A percentile compares a stretch with the other conserved stretches of the same genome.
phyloP scores from a whole-genome alignment of 2,113 vertebrate species.

The Oreotrochilus melanogaster region DNA sequence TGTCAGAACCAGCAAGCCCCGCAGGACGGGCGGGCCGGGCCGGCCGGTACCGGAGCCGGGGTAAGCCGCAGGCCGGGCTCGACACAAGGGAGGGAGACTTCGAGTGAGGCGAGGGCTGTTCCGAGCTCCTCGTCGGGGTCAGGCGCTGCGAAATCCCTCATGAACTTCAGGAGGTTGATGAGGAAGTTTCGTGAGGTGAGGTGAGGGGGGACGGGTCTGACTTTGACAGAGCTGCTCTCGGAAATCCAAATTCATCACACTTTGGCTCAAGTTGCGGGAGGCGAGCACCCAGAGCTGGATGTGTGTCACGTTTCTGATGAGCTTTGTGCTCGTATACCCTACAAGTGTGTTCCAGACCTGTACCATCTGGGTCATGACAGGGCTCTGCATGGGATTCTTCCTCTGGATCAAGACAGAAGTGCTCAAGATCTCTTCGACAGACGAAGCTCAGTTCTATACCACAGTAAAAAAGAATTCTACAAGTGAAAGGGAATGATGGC shows the following conservation, averaged over 20 bases:
- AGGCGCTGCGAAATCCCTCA: fast-evolving
- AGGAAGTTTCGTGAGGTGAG: fast-evolving
- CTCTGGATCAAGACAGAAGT: fast-evolving
- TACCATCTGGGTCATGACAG: fast-evolving
- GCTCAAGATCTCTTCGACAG: background rate
- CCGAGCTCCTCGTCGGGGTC: fast-evolving
- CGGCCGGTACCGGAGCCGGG: fast-evolving
- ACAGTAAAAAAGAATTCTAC: fast-evolving
- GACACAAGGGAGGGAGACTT: background rate
- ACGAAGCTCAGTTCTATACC: fast-evolving
- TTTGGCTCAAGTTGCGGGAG: fast-evolving
- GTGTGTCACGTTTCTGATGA: fast-evolving
- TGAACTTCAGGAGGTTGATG: fast-evolving
- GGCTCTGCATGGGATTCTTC: fast-evolving
- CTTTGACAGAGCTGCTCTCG: fast-evolving
- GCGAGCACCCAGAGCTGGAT: fast-evolving
- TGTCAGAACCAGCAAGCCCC: no score
- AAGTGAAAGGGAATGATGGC: background rate
- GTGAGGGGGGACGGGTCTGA: fast-evolving
- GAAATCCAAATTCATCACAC: fast-evolving
- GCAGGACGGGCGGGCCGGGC: no score
- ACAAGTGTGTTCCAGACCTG: background rate
- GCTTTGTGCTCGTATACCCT: no score
- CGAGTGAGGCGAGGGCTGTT: fast-evolving
- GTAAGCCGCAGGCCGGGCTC: background rate